Base-by-base conservation (phyloP, 2,113 vertebrate genomes). In the Oryzias celebensis region DNA sequence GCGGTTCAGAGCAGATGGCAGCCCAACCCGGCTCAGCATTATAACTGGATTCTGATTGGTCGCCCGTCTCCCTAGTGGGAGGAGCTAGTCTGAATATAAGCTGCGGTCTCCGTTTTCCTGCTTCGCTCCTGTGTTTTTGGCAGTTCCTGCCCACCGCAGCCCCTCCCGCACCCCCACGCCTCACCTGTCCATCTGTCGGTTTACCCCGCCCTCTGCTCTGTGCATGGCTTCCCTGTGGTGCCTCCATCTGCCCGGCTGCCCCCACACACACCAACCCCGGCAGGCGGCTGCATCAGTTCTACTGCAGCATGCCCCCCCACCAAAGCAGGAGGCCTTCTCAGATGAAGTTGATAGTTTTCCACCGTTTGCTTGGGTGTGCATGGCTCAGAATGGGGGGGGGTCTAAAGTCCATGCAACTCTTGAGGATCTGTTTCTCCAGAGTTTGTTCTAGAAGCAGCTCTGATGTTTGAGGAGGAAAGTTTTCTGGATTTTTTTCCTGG, bases 141-240 rank as follows among this genome's bases (percentile, higher is more conserved):
- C 26, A 6, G 26, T 28, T 52, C 49, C 62, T 65, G 58, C 69
- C 62, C 62, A 57, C 51, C 50, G 20, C 26, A 4, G 5, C 26
- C 7, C 78, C 47, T 58, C 55, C 22, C 67, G 51, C 52, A 31
- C 58, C 55, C 45, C 60, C 53, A 51, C 16, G 15, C 72, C 66
- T 75, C 68, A 69, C 81, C 75, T 77, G 53, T 83, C 80, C 87
- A 83, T 84, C 73, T 78, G 73, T 82, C 82, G 86, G 77, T 56
- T 57, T 56, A 62, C 65, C 61, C 65, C 44, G 23, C 55, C 59
- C 47, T 45, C 57, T 17, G 14, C 68, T 62, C 72, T 71, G 65
- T 89, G 91, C 91, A 92, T 92, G 91, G 87, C 86, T 88, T 90
- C 74, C 88, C 79, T 89, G 83, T 91, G 85, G 82, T 68, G 85